These are phyloP conservation scores for Microcebus griseorufus DNA, from an alignment of 2,113 vertebrate genomes.

Conservation along the genomic window DNA sequence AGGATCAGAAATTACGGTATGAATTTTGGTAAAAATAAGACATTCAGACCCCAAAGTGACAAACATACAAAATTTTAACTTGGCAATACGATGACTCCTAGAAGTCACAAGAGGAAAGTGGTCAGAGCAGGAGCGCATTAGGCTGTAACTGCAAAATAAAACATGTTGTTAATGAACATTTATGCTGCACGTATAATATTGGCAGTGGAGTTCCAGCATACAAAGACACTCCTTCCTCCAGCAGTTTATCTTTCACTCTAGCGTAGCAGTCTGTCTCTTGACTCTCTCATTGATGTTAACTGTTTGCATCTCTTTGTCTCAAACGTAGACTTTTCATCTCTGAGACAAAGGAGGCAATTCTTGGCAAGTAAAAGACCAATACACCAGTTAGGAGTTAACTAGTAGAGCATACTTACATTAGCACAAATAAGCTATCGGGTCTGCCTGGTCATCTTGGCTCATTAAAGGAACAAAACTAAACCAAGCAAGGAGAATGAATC, in stretches of 20 bases:
- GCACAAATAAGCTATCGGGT: slow-evolving; percentile 60
- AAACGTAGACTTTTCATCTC: slow-evolving; percentile 21
- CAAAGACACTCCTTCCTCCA: neutral
- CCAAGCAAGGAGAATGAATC: slow-evolving; percentile 78
- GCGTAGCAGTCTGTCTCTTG: neutral
- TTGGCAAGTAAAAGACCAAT: slow-evolving; percentile 55
- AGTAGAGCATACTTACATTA: slow-evolving; percentile 69
- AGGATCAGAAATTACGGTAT: neutral
- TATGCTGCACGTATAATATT: accelerated
- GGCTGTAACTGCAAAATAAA: neutral
- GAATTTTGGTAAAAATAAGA: slow-evolving; percentile 35
- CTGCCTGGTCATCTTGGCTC: slow-evolving; percentile 71
- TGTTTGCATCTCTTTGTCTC: slow-evolving; percentile 45
- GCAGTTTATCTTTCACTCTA: neutral
- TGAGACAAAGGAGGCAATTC: slow-evolving; percentile 59
- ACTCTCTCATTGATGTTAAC: neutral
- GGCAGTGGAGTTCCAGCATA: neutral
- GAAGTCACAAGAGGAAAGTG: neutral
- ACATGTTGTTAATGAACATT: neutral
- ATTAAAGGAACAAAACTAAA: slow-evolving; percentile 77
- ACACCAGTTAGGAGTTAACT: slow-evolving; percentile 63
- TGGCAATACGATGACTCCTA: neutral
- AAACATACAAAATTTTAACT: neutral
- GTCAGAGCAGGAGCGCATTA: neutral
- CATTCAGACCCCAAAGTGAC: neutral